phyloP scores from a whole-genome alignment of 2,113 vertebrate species.

The Orycteropus afer region DNA sequence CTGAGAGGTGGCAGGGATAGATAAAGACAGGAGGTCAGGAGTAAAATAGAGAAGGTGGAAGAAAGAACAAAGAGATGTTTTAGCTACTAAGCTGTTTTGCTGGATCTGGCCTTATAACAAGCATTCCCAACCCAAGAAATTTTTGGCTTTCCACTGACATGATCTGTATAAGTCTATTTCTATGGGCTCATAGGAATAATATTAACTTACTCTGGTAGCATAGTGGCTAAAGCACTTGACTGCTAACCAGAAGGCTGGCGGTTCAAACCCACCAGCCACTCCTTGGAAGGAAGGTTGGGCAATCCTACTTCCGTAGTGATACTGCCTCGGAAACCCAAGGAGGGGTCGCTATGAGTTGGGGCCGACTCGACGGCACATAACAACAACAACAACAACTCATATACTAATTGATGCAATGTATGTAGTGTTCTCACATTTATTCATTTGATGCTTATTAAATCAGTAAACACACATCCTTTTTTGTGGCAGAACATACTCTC shows the following conservation, averaged over 20 bases:
- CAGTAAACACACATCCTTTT: not conserved
- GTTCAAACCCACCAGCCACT: too few species aligned
- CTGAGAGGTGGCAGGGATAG: too few species aligned
- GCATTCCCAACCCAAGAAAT: not conserved
- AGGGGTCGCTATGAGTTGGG: too few species aligned
- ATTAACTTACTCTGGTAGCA: not conserved
- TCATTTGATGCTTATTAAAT: not conserved
- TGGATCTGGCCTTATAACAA: not conserved
- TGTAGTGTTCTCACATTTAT: not conserved
- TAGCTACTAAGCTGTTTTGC: not conserved
- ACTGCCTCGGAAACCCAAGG: too few species aligned
- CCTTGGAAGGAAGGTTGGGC: too few species aligned
- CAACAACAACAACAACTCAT: too few species aligned
- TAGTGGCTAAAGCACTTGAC: too few species aligned
- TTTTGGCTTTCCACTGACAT: not conserved
- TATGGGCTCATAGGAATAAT: not conserved
- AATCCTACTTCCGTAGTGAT: too few species aligned
- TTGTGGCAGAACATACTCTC: not conserved
- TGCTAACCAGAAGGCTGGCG: too few species aligned
- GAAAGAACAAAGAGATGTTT: not conserved
- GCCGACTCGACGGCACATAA: too few species aligned
- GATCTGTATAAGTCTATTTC: not conserved
- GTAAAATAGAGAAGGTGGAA: too few species aligned
- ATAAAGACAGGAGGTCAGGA: not conserved
- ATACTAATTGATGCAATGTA: not conserved